These are phyloP conservation scores for Nixonia krombeini DNA, from an alignment of 1,140 invertebrate species.

Conservation along the genomic window DNA sequence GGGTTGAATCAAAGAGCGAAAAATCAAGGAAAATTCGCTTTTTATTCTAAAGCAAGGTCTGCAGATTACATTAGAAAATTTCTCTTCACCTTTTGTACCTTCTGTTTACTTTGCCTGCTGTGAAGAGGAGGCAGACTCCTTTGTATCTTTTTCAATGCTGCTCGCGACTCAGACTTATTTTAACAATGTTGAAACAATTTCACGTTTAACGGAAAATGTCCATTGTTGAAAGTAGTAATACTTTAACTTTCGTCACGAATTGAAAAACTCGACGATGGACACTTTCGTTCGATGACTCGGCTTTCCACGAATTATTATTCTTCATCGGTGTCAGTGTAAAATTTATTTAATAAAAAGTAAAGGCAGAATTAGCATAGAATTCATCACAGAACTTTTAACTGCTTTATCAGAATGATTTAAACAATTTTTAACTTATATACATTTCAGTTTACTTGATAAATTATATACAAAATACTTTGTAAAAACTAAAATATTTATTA, in stretches of 20 bases:
- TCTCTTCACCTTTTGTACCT: neutral
- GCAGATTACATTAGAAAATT: no score
- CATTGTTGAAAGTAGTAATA: constrained; percentile 9
- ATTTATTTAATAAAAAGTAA: constrained; percentile 33
- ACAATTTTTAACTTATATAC: no score
- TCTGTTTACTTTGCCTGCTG: neutral
- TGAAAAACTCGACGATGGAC: constrained; percentile 11
- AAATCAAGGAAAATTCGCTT: neutral
- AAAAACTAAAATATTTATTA: no score
- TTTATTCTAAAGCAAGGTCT: no score
- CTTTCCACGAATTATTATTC: constrained; percentile 31
- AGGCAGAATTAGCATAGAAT: no score
- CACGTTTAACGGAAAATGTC: constrained; percentile 9
- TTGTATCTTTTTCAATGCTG: neutral
- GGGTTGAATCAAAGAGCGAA: neutral
- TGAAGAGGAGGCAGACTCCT: neutral
- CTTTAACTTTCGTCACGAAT: constrained; percentile 11
- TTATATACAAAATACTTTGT: no score
- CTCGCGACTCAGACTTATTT: neutral
- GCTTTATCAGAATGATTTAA: no score
- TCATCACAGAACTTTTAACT: no score
- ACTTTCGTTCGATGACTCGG: constrained; percentile 8
- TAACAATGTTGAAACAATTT: constrained; percentile 12
- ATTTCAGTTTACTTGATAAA: no score
- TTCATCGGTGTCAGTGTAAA: constrained; percentile 8